Percentiles rank a stretch among this genome's conserved stretches.
phyloP scores from a whole-genome alignment of 1,140 invertebrate genomes.

The Sycobia sp. region DNA sequence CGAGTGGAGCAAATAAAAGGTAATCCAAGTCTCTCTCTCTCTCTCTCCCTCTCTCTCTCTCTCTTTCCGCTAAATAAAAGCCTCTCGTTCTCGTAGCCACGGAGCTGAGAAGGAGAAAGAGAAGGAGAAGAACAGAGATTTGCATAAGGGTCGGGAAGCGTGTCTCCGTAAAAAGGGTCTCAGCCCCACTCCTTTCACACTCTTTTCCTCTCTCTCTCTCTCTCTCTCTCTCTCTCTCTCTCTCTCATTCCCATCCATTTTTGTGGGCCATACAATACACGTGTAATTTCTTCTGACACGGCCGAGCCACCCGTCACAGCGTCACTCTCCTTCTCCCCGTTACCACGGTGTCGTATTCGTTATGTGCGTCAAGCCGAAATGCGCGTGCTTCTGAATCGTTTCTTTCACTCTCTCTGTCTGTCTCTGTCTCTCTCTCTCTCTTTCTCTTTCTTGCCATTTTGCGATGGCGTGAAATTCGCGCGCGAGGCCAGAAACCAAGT shows the following conservation, averaged over 20 bases:
- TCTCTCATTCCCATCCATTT: too few species aligned
- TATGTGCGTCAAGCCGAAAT: neutral
- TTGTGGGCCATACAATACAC: too few species aligned
- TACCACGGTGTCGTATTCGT: too few species aligned
- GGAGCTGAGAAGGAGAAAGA: too few species aligned
- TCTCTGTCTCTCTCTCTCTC: neutral
- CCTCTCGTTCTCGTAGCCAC: neutral
- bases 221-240: neutral
- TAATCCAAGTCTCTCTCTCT: too few species aligned
- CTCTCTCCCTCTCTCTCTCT: too few species aligned
- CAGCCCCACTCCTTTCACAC: neutral
- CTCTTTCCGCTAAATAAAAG: slow-evolving; percentile 6
- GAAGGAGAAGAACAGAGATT: too few species aligned
- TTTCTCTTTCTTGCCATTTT: neutral
- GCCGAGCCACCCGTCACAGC: too few species aligned
- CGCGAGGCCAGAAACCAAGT: too few species aligned
- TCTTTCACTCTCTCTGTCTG: neutral
- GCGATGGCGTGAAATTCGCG: slow-evolving; percentile 32
- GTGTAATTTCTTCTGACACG: too few species aligned
- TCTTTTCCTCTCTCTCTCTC: neutral
- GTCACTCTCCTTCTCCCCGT: neutral
- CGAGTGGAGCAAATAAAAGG: neutral
- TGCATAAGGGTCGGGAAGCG: slow-evolving; percentile 17
- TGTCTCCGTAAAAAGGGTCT: slow-evolving; percentile 2
- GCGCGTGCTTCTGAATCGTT: slow-evolving; percentile 8